A percentile compares a stretch with the other conserved stretches of the same genome.
These are phyloP conservation scores for Microhierax caerulescens DNA, from an alignment of 2,797 vertebrate species.

Conservation along the genomic window DNA sequence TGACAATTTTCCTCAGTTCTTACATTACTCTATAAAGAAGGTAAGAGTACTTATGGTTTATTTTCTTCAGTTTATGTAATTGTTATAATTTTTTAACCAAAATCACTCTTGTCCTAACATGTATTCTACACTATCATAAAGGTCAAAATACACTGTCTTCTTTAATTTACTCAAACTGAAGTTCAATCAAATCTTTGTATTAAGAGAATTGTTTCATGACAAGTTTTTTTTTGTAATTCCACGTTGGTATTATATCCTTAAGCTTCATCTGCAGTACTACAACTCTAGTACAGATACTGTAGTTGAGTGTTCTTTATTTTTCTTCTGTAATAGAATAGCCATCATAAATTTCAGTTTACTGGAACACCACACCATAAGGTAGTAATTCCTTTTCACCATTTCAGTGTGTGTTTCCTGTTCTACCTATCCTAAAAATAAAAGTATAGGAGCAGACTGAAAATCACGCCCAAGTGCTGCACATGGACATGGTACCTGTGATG, in stretches of 20 bases:
- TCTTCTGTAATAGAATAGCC: conserved; percentile 25
- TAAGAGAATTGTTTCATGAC: not conserved
- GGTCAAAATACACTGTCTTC: not conserved
- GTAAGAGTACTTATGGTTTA: accelerated
- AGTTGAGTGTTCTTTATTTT: conserved; percentile 30
- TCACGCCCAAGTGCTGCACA: not conserved
- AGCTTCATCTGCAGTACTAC: not conserved
- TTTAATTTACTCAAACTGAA: not conserved
- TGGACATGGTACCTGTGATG: accelerated
- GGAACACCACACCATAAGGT: not conserved
- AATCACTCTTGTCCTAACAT: not conserved
- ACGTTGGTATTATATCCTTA: not conserved
- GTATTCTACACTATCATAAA: not conserved
- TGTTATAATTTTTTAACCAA: not conserved
- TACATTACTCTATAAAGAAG: not conserved
- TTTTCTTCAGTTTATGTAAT: not conserved
- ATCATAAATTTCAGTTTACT: conserved; percentile 32
- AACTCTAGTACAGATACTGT: not conserved
- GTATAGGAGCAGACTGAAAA: conserved; percentile 7
- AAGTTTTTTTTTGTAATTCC: not conserved
- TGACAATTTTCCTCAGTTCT: not conserved
- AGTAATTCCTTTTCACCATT: conserved; percentile 31
- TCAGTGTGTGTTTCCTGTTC: not conserved
- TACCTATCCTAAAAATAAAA: conserved; percentile 51
- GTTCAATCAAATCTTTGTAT: not conserved